Base-by-base conservation (phyloP, 1,140 invertebrate genomes). In the Artemia franciscana region DNA sequence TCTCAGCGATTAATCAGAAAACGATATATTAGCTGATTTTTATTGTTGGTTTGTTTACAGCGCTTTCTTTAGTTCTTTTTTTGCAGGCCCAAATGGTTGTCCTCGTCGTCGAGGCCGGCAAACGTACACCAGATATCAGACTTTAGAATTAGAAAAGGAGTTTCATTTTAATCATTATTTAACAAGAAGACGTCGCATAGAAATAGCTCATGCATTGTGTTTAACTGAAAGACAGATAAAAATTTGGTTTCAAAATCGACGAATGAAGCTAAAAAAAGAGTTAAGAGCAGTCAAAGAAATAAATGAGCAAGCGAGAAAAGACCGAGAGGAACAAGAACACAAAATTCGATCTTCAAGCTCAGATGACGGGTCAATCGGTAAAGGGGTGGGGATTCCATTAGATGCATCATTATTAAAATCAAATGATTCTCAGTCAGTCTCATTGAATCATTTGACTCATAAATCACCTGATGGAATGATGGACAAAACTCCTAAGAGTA, bases 91-190 rank as follows among this genome's bases (percentile, higher is more conserved):
- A 27, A 95, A 94, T 72, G 91, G 91, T 57, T 95, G 91, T 75
- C 91, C 92, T 62, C 78, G 91, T 70, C 82, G 91, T 70, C 79
- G 91, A 69, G 91, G 91, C 59, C 80, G 92, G 63, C 91, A 97
- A 75, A 97, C 92, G 3, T 97, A 97, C 79, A 95, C 91, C 63
- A 84, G 89, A 68, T 92, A 91, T 78, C 89, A 92, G 74, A 92
- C 89, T 1, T 75, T 92, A 71, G 89, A 93, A 73, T 78, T 93
- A 72, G 93, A 98, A 75, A 98, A 97, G 75, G 93, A 97, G 77
- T 97, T 97, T 75, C 92, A 97, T 74, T 97, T 93, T 76, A 96
- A 95, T 75, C 90, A 94, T 70, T 97, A 97, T 76, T 79, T 96
- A 72, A 96, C 92, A 67, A 80, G 91, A 71, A 80, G 91, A 73